A percentile compares a stretch with the other conserved stretches of the same genome.
phyloP scores from a whole-genome alignment of 2,888 invertebrate genomes.

The Drosophila neotestacea region DNA sequence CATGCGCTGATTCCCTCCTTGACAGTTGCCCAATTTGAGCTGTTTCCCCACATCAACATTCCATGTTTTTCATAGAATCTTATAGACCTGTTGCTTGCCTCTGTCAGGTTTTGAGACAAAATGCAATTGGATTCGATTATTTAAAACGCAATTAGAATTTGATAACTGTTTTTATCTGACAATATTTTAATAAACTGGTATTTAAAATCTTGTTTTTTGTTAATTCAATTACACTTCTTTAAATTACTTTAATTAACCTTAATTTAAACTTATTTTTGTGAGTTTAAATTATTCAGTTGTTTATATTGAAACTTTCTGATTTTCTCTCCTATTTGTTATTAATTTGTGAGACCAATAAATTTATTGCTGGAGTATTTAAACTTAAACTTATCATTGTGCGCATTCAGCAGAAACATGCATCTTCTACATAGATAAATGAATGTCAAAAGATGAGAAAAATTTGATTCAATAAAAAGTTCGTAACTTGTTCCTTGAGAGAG shows the following conservation, averaged over 20 bases:
- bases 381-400: no score
- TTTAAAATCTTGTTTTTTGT: no score
- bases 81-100: slow-evolving; percentile 51
- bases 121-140: neutral
- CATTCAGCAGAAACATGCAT: no score
- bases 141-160: neutral
- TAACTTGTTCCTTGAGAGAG: neutral
- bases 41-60: slow-evolving; percentile 18
- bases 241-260: neutral
- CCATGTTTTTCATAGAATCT: slow-evolving; percentile 28
- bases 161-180: neutral
- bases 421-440: neutral
- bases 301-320: no score
- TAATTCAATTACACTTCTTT: no score
- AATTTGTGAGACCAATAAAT: no score
- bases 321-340: no score
- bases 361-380: no score
- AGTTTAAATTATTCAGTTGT: no score
- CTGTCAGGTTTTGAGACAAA: neutral
- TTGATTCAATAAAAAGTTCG: neutral
- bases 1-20: slow-evolving; percentile 37
- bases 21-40: neutral
- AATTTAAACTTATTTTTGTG: no score
- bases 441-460: no score
- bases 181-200: neutral